Percentiles rank a stretch among this genome's conserved stretches.
Evolutionary conservation across 2,113 vertebrate genomes (phyloP).

Genomic region (Motacilla alba): DNA sequence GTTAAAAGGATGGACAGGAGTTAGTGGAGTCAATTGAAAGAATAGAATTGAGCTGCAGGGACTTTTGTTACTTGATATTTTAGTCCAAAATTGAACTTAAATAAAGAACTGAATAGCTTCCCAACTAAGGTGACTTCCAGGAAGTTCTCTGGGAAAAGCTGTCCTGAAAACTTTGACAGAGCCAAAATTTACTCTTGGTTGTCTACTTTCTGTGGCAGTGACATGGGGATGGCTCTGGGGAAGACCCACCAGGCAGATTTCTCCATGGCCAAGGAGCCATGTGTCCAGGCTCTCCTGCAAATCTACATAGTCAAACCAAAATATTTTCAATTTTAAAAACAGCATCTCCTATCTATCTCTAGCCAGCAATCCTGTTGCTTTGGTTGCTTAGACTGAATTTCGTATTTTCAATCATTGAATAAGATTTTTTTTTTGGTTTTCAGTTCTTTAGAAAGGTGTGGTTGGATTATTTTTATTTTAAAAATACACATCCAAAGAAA

Average conservation of each 20-base stretch:
- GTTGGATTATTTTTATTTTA: not conserved
- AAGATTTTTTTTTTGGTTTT: too few relatives aligned
- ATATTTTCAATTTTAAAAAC: not conserved
- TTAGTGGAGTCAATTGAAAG: not conserved
- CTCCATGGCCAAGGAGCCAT: not conserved
- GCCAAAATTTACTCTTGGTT: not conserved
- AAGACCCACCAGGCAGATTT: not conserved
- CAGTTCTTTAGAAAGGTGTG: not conserved
- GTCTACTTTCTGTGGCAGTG: not conserved
- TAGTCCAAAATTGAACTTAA: not conserved
- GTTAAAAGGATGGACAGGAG: not conserved
- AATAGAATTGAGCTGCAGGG: not conserved
- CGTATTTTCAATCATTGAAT: not conserved
- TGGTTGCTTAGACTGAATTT: not conserved
- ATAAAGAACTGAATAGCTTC: not conserved
- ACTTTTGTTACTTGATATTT: not conserved
- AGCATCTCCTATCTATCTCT: not conserved
- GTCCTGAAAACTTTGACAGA: not conserved
- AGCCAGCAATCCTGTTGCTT: not conserved
- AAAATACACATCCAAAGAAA: not conserved
- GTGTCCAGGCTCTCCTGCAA: not conserved
- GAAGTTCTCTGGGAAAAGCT: not conserved
- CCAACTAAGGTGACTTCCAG: not conserved
- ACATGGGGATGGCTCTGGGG: not conserved
- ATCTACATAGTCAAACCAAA: not conserved